phyloP scores from a whole-genome alignment of 1,140 invertebrate genomes.

The Atta cephalotes region DNA sequence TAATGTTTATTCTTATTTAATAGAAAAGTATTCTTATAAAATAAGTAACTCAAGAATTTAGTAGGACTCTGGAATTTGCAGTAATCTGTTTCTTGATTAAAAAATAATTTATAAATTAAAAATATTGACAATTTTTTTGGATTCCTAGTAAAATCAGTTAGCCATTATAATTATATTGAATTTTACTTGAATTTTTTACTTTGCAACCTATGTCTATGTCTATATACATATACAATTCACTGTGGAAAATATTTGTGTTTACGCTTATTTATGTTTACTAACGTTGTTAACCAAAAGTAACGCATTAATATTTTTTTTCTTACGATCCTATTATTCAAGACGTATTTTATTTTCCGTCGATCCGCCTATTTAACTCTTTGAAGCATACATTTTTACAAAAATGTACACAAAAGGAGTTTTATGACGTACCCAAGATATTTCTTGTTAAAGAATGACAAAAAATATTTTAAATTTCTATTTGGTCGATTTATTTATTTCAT shows the following conservation, averaged over 20 bases:
- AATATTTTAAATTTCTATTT: neutral
- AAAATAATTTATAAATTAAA: neutral
- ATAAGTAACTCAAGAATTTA: slow-evolving; percentile 2
- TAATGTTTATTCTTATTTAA: neutral
- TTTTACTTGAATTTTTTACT: neutral
- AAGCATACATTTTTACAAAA: neutral
- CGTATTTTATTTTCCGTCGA: neutral
- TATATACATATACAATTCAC: neutral
- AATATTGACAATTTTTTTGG: neutral
- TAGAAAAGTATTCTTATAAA: neutral
- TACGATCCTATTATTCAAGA: neutral
- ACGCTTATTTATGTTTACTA: slow-evolving; percentile 38
- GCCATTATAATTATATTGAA: neutral
- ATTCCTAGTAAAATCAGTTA: too few relatives aligned
- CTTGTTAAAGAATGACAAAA: neutral
- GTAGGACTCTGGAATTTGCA: neutral
- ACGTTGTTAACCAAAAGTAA: slow-evolving; percentile 15
- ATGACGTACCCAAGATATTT: neutral
- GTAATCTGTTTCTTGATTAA: neutral
- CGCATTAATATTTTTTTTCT: neutral
- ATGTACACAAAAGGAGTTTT: neutral
- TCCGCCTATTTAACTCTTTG: slow-evolving; percentile 27
- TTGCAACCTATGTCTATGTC: neutral
- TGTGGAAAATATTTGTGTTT: neutral
- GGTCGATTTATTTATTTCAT: neutral